Conservation (phyloP, 2,113 vertebrate genomes). For the Scytalopus superciliaris region DNA sequence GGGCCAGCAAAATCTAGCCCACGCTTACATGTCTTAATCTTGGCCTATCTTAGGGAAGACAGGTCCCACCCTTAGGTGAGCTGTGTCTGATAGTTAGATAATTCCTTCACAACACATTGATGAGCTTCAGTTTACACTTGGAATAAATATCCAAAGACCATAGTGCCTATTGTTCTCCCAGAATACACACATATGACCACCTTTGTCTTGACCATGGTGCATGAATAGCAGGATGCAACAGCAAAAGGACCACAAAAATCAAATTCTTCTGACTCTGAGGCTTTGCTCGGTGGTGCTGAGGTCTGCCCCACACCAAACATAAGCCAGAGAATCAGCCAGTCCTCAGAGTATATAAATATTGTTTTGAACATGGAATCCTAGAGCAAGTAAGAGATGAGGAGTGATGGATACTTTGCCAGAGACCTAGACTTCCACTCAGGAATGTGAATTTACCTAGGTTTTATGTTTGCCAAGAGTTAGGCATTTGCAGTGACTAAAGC, state of each 20-base stretch:
- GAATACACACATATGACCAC: rapidly evolving
- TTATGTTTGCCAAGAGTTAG: background rate
- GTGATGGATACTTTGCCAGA: background rate
- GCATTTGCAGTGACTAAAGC: background rate
- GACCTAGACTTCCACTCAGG: background rate
- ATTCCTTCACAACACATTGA: background rate
- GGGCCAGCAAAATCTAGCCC: background rate
- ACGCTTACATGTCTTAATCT: background rate
- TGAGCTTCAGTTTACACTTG: background rate
- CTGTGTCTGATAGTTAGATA: background rate
- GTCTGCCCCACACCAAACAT: background rate
- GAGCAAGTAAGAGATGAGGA: background rate
- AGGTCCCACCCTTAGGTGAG: background rate
- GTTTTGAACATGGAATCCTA: background rate
- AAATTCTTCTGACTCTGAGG: background rate
- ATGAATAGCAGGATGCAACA: background rate
- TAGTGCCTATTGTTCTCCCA: background rate
- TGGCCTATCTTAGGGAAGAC: background rate
- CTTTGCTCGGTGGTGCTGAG: background rate
- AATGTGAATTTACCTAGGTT: background rate
- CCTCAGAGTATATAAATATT: background rate
- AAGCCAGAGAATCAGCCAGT: background rate
- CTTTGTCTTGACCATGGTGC: background rate
- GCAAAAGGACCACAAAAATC: background rate
- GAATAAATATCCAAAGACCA: background rate